These are phyloP conservation scores for Synergus umbraculus DNA, from an alignment of 2,888 invertebrate species.

Conservation along the genomic window DNA sequence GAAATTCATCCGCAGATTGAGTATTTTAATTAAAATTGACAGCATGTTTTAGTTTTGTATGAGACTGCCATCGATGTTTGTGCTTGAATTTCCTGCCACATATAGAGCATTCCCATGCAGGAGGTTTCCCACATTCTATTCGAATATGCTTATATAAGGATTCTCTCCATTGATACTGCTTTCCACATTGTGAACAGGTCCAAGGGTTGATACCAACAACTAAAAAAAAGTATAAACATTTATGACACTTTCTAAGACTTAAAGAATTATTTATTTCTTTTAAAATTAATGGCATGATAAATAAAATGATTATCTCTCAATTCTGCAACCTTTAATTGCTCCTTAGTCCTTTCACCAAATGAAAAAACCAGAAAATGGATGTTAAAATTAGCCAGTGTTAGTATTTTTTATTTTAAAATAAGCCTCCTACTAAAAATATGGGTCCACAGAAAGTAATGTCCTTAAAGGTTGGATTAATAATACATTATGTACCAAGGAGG, in stretches of 20 bases:
- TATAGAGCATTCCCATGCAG: constrained; percentile 82
- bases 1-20: neutral
- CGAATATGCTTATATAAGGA: constrained; percentile 64
- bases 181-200: constrained; percentile 63
- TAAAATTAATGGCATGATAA: neutral
- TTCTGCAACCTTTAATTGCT: neutral
- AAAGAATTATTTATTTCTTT: neutral
- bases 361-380: neutral
- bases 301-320: neutral
- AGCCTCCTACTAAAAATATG: neutral
- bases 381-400: neutral
- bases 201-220: constrained; percentile 16
- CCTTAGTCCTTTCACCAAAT: neutral
- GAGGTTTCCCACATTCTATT: constrained; percentile 68
- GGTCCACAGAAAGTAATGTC: neutral
- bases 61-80: constrained; percentile 73
- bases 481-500: too few relatives aligned
- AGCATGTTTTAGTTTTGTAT: constrained; percentile 44
- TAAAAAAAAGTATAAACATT: constrained; percentile 26
- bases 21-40: neutral
- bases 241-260: neutral
- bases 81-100: constrained; percentile 83
- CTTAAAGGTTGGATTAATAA: too few relatives aligned
- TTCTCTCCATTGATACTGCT: constrained; percentile 68
- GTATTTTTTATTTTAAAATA: neutral